phyloP scores from a whole-genome alignment of 2,888 invertebrate genomes.

The Pomacea canaliculata region DNA sequence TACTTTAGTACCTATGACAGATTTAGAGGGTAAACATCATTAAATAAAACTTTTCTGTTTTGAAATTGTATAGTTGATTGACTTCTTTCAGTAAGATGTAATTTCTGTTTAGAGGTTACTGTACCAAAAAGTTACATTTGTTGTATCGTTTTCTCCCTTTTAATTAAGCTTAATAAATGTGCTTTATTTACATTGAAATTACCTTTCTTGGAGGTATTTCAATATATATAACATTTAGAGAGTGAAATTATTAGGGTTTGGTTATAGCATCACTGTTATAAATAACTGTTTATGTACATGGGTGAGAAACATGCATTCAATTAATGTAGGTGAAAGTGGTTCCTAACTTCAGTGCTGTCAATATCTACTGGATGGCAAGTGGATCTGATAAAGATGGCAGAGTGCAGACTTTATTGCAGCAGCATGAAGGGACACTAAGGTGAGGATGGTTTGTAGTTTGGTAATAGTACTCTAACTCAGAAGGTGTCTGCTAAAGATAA shows the following conservation, averaged over 20 bases:
- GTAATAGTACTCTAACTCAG: no score
- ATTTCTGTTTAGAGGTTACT: no score
- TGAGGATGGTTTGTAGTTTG: slow-evolving; percentile 12
- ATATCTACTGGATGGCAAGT: slow-evolving; percentile 45
- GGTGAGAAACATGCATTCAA: not conserved
- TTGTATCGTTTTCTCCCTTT: no score
- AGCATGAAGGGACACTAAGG: slow-evolving; percentile 38
- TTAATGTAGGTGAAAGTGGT: slow-evolving; percentile 42
- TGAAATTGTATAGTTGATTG: not conserved
- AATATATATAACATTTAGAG: no score
- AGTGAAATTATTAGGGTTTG: no score
- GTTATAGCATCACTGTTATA: no score
- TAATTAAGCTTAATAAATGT: not conserved
- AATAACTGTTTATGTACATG: not conserved
- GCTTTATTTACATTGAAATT: not conserved
- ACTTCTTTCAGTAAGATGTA: not conserved
- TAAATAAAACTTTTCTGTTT: no score
- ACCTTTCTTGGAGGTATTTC: no score
- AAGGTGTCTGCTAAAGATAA: no score
- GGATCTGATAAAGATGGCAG: slow-evolving; percentile 36
- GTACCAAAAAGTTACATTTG: no score
- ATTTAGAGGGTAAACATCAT: no score
- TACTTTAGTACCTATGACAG: no score
- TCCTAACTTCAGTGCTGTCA: slow-evolving; percentile 42
- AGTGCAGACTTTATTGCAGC: slow-evolving; percentile 39